Evolutionary conservation across 2,888 invertebrate genomes (phyloP), one percentile per base, ranked within the genome.

Genomic region (Strigamia crassipes): DNA sequence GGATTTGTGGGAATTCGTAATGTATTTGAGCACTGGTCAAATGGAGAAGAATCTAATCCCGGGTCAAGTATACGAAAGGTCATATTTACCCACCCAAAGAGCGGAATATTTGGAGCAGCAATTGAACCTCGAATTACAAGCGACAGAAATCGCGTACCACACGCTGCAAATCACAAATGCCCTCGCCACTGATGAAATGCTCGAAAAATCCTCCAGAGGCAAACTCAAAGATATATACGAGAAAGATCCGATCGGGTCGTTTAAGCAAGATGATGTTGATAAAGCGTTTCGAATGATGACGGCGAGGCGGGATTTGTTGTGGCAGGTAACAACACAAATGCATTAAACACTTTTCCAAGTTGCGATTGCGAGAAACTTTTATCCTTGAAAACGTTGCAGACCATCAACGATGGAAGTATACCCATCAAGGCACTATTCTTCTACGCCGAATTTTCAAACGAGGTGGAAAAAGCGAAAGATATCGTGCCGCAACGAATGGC

Each of bases 1-100:
- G 79, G 83, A 83, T 66, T 80, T 83, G n/a, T 83, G 83, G 83
- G 83, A 83, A 82, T 83, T 83, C 82, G 81, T 80, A 18, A 77
- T 83, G 42, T 83, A 83, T 42, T 41, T 83, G 38, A 56, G 83
- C 21, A 78, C 83, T 15, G 83, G 82, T n/a, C 81, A 80, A 80
- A 81, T 82, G 46, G 82, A 82, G 10, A 66, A 80, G 34, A 61
- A 78, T 41, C 38, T 83, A 12, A 77, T 81, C 15, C 82, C 83
- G 15, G 83, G 83, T 23, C 51, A 83, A 82, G 27, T 81, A 0
- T 82, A 82, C 41, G 83, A 83, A 78, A 41, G 82, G 46, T 82
- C 79, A 27, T 83, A 83, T 41, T 79, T 83, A 31, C 82, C 83
- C 15, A 83, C 83, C 1, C 83, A 83, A 56, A 82, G 83, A 51